phyloP scores from a whole-genome alignment of 92 coral and sea anemone genomes.

The Porites cylindrica region DNA sequence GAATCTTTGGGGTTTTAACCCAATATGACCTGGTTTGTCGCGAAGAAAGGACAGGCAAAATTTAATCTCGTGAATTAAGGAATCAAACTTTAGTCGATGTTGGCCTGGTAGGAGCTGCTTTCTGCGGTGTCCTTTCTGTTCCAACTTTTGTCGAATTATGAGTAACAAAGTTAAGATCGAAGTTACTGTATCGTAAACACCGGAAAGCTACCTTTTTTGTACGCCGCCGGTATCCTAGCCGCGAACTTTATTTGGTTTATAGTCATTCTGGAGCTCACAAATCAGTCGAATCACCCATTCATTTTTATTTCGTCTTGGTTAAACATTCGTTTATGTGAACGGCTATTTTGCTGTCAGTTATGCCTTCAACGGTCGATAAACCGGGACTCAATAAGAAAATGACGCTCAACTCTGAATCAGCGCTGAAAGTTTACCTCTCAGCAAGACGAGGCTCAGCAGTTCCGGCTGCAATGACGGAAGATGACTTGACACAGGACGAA shows the following conservation, averaged over 20 bases:
- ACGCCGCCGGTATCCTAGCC: neutral
- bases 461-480: constrained; percentile 26
- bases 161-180: neutral
- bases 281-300: neutral
- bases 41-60: neutral
- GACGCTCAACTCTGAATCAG: neutral
- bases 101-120: neutral
- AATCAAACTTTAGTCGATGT: neutral
- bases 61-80: neutral
- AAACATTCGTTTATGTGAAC: neutral
- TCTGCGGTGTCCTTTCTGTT: neutral
- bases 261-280: neutral
- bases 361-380: neutral
- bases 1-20: neutral
- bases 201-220: neutral
- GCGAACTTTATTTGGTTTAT: neutral
- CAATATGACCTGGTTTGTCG: neutral
- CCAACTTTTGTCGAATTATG: neutral
- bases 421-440: neutral
- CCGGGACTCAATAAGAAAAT: neutral
- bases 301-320: neutral
- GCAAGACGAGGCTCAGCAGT: constrained; percentile 21
- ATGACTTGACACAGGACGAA: constrained; percentile 30
- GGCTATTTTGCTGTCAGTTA: neutral
- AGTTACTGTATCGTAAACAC: neutral